phyloP scores from a whole-genome alignment of 2,113 vertebrate genomes.

The Neolamprologus variostigma region DNA sequence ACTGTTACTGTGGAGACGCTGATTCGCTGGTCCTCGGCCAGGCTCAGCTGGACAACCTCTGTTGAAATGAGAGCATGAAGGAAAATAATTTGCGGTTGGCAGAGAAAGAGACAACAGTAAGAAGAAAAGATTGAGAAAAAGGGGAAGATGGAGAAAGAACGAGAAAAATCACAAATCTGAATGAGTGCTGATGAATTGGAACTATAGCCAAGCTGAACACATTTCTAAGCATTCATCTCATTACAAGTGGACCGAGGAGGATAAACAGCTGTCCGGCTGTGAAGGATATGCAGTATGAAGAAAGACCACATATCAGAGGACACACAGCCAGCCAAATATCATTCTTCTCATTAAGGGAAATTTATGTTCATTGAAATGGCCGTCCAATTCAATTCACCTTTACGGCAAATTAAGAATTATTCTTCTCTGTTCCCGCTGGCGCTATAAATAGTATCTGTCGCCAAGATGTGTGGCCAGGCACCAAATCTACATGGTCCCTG shows the following conservation, averaged over 20 bases:
- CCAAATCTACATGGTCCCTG: not conserved
- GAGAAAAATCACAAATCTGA: constrained; percentile 3
- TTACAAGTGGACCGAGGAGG: constrained; percentile 1
- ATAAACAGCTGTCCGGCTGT: constrained; percentile 32
- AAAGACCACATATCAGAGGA: constrained; percentile 36
- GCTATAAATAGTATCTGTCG: constrained; percentile 10
- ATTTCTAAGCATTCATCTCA: constrained; percentile 23
- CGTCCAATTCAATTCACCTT: constrained; percentile 57
- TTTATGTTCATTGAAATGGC: constrained; percentile 46
- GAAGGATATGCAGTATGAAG: constrained; percentile 11
- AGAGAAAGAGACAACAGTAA: not conserved
- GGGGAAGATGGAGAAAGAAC: not conserved
- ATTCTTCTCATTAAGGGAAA: constrained; percentile 44
- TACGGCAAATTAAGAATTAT: constrained; percentile 47
- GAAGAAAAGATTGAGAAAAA: not conserved
- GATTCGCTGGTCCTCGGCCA: constrained; percentile 77
- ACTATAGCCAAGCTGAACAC: constrained; percentile 14
- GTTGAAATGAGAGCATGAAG: constrained; percentile 15
- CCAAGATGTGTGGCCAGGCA: not conserved
- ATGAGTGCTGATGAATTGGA: constrained; percentile 9
- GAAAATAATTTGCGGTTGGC: not conserved
- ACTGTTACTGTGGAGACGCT: constrained; percentile 83
- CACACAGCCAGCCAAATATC: constrained; percentile 42
- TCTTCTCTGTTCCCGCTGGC: constrained; percentile 14
- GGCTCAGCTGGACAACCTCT: constrained; percentile 88